These are phyloP conservation scores for Anoncus sp. DNA, from an alignment of 2,888 invertebrate genomes.

Conservation along the genomic window DNA sequence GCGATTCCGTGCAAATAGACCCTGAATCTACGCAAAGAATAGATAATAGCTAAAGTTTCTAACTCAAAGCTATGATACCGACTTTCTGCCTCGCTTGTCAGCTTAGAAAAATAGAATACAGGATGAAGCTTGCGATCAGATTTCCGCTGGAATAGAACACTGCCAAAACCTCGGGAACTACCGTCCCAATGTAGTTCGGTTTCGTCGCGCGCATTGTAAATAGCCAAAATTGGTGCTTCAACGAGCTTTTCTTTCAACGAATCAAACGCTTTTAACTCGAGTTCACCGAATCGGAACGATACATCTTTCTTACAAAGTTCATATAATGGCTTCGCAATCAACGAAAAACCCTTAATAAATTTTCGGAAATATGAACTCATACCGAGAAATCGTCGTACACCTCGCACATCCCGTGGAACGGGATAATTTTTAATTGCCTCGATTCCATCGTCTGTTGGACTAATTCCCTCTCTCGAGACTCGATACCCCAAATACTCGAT, in stretches of 20 bases:
- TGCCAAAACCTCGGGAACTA: slow-evolving; percentile 73
- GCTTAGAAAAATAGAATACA: slow-evolving; percentile 75
- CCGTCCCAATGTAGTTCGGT: slow-evolving; percentile 79
- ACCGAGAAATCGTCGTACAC: slow-evolving; percentile 56
- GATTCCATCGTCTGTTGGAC: slow-evolving; percentile 59
- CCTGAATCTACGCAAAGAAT: slow-evolving; percentile 69
- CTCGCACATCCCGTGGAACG: slow-evolving; percentile 62
- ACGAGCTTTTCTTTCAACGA: slow-evolving; percentile 53
- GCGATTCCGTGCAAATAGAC: slow-evolving; percentile 70
- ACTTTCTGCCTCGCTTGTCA: slow-evolving; percentile 70
- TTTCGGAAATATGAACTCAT: slow-evolving; percentile 23
- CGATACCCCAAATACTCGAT: slow-evolving; percentile 64
- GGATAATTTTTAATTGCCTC: slow-evolving; percentile 64
- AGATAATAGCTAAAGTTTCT: too few species aligned
- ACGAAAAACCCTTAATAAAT: too few species aligned
- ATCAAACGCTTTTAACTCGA: slow-evolving; percentile 26
- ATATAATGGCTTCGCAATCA: slow-evolving; percentile 11
- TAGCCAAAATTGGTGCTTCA: slow-evolving; percentile 68
- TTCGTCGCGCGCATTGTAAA: slow-evolving; percentile 72
- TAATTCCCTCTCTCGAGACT: slow-evolving; percentile 57
- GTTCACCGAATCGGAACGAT: slow-evolving; percentile 1
- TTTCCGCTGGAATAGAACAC: slow-evolving; percentile 75
- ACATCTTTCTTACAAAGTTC: slow-evolving; percentile 20
- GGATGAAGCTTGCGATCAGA: slow-evolving; percentile 71
- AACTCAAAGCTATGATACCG: slow-evolving; percentile 76